phyloP scores from a whole-genome alignment of 2,888 invertebrate species.

The Drosophila bunnanda region DNA sequence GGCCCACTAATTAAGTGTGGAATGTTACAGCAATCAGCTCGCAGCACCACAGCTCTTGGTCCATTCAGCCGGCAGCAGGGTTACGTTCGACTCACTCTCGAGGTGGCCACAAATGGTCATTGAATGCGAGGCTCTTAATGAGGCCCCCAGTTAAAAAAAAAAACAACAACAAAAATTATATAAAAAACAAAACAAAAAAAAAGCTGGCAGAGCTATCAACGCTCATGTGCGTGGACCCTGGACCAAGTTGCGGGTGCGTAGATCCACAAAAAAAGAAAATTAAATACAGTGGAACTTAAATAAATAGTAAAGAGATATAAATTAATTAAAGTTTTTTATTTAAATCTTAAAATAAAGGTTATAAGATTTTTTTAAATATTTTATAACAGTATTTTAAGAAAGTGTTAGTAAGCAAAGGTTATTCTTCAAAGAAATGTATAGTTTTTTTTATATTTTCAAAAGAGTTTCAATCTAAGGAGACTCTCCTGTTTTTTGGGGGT shows the following conservation, averaged over 20 bases:
- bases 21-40: slow-evolving; percentile 70
- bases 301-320: accelerated
- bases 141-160: slow-evolving; percentile 27
- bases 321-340: neutral
- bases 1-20: slow-evolving; percentile 69
- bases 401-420: no score
- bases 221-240: slow-evolving; percentile 62
- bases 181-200: slow-evolving; percentile 13
- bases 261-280: slow-evolving; percentile 23
- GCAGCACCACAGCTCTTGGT: slow-evolving; percentile 18
- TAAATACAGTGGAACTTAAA: slow-evolving; percentile 1
- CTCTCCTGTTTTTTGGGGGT: slow-evolving; percentile 15
- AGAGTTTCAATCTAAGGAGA: neutral
- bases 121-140: slow-evolving; percentile 54
- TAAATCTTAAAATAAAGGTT: neutral
- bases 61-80: slow-evolving; percentile 34
- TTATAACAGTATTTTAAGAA: no score
- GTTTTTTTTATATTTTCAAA: no score
- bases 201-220: slow-evolving; percentile 53
- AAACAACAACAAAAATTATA: slow-evolving; percentile 14
- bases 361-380: no score
- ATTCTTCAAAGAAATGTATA: neutral
- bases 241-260: slow-evolving; percentile 52
- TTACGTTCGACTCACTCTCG: slow-evolving; percentile 15
- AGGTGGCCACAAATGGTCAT: slow-evolving; percentile 51